phyloP scores from a whole-genome alignment of 2,888 invertebrate genomes.

The Resseliella maxima region DNA sequence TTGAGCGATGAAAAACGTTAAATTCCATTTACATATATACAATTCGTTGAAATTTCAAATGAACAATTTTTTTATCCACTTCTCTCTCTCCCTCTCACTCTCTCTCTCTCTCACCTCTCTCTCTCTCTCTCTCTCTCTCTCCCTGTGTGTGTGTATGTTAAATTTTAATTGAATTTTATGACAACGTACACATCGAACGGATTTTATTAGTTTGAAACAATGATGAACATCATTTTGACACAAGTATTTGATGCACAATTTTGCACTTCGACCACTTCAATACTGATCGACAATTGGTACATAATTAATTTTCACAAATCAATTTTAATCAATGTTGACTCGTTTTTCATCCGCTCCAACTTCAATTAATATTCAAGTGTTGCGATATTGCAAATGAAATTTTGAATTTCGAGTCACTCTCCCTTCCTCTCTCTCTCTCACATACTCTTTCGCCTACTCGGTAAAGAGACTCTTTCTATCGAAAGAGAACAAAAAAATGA shows the following conservation, averaged over 20 bases:
- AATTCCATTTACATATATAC: neutral
- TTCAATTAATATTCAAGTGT: neutral
- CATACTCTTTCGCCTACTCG: no score
- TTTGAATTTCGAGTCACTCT: no score
- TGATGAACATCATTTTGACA: neutral
- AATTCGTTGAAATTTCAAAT: neutral
- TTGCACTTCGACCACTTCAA: neutral
- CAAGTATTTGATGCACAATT: neutral
- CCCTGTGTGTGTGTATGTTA: no score
- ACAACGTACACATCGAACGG: neutral
- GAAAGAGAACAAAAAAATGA: no score
- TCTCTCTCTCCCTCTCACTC: no score
- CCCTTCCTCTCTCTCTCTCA: no score
- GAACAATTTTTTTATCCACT: neutral
- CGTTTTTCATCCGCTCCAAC: neutral
- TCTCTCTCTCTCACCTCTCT: no score
- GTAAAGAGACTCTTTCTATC: no score
- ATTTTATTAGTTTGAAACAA: neutral
- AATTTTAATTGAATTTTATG: slow-evolving; percentile 39
- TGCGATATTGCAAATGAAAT: no score
- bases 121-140: no score
- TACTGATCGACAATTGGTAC: slow-evolving; percentile 6
- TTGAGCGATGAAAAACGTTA: neutral
- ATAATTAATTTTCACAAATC: slow-evolving; percentile 27
- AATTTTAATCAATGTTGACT: neutral